phyloP scores from a whole-genome alignment of 2,888 invertebrate genomes.

The Eristalis pertinax region DNA sequence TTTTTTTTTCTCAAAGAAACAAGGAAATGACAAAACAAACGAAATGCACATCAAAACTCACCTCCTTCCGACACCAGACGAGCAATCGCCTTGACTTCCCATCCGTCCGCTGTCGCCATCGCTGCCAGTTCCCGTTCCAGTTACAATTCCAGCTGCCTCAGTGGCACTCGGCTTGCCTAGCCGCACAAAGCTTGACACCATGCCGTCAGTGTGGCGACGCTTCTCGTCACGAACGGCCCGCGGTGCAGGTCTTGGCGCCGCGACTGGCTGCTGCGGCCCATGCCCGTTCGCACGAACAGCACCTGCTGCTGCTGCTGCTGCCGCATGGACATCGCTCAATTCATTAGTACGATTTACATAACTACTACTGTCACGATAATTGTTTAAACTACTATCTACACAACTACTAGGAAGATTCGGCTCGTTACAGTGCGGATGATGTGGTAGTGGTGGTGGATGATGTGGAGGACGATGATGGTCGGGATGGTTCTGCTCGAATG shows the following conservation, averaged over 20 bases:
- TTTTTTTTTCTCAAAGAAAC: neutral
- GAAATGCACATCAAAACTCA: constrained; percentile 28
- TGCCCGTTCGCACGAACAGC: constrained; percentile 65
- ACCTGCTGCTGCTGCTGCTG: constrained; percentile 42
- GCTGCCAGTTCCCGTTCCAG: constrained; percentile 51
- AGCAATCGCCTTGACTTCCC: constrained; percentile 68
- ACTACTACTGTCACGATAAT: constrained; percentile 71
- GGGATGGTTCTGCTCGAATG: constrained; percentile 60
- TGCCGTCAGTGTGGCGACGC: constrained; percentile 74
- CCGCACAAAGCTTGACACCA: constrained; percentile 34
- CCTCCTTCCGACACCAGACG: constrained; percentile 69
- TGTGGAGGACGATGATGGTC: constrained; percentile 23
- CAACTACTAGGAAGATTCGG: constrained; percentile 69
- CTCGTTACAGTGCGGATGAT: constrained; percentile 59
- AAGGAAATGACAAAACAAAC: neutral
- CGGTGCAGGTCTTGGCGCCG: constrained; percentile 61
- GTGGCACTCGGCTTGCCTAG: constrained; percentile 53
- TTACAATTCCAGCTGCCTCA: constrained; percentile 26
- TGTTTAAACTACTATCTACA: constrained; percentile 72
- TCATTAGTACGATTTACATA: constrained; percentile 64
- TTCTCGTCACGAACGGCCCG: constrained; percentile 73
- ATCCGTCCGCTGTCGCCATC: constrained; percentile 67
- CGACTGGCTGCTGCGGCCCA: constrained; percentile 45
- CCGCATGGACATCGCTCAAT: constrained; percentile 53
- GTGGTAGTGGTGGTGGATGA: neutral